Evolutionary conservation across 2,797 vertebrate genomes (phyloP).

Genomic region (Agapornis canus): DNA sequence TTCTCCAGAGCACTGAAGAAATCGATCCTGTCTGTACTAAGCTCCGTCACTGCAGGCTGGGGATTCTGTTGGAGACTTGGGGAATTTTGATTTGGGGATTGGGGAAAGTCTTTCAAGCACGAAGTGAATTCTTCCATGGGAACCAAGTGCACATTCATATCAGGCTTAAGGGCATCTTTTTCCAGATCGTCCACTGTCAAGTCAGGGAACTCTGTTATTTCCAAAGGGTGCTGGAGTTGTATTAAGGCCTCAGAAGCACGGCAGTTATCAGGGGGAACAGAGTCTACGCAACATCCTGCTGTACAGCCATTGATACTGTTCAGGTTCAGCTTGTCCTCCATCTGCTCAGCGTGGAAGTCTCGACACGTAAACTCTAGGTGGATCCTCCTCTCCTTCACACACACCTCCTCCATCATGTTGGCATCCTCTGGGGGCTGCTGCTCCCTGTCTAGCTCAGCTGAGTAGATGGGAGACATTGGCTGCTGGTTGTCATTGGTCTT

Average conservation of each 20-base stretch:
- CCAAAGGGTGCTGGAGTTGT: conserved; percentile 67
- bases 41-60: conserved; percentile 74
- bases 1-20: conserved; percentile 94
- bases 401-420: conserved; percentile 36
- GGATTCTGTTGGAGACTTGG: conserved; percentile 55
- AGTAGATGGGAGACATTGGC: conserved; percentile 76
- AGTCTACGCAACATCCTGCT: conserved; percentile 70
- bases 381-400: conserved; percentile 73
- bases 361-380: conserved; percentile 75
- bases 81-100: conserved; percentile 75
- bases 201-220: conserved; percentile 67
- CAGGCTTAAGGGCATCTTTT: conserved; percentile 86
- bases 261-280: conserved; percentile 76
- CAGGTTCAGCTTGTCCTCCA: conserved; percentile 78
- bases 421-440: conserved; percentile 60
- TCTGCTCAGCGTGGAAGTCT: conserved; percentile 73
- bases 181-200: conserved; percentile 80
- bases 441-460: conserved; percentile 42
- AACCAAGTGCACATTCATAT: conserved; percentile 80
- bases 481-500: conserved; percentile 70
- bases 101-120: conserved; percentile 72
- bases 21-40: conserved; percentile 89
- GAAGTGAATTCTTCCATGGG: conserved; percentile 78
- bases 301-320: conserved; percentile 79
- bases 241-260: conserved; percentile 74